These are phyloP conservation scores for Sus scrofa DNA, from an alignment of 2,113 vertebrate species.

Conservation along the genomic window T2T-Sscrofa CM000812.6:246535501-246536000, in stretches of 20 bases:
- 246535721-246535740: slow-evolving; percentile 9
- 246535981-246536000: slow-evolving; percentile 12
- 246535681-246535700: neutral
- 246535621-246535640: neutral
- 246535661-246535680: neutral
- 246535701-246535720: neutral
- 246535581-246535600: neutral
- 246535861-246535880: slow-evolving; percentile 41
- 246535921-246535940: neutral
- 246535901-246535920: neutral
- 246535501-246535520: neutral
- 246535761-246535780: slow-evolving; percentile 6
- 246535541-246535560: slow-evolving; percentile 5
- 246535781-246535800: neutral
- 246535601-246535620: neutral
- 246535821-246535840: neutral
- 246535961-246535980: slow-evolving; percentile 20
- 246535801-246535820: slow-evolving; percentile 46
- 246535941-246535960: neutral
- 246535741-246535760: neutral
- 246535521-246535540: neutral
- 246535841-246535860: neutral
- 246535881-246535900: neutral
- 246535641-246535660: neutral
- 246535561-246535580: neutral